These are phyloP conservation scores for Megaceryle alcyon DNA, from an alignment of 2,797 vertebrate genomes.

Conservation along the genomic window DNA sequence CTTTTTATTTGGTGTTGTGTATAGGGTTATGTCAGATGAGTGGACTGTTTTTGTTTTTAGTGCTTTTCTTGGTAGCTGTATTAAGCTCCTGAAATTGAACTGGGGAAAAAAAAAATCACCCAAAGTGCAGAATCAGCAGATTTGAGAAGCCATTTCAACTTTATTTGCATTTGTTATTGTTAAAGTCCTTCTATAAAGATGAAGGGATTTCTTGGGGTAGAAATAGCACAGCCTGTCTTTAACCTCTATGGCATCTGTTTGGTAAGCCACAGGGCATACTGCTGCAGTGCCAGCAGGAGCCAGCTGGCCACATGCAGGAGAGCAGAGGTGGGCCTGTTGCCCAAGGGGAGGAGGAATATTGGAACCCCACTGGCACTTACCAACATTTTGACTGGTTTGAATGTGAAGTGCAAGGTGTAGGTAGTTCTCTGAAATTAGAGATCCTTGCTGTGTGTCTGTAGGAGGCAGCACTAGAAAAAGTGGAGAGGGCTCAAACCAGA, in stretches of 20 bases:
- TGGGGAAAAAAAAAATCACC: background rate
- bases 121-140: background rate
- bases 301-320: background rate
- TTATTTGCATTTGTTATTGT: fast-evolving
- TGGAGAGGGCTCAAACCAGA: background rate
- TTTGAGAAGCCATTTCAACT: background rate
- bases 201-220: background rate
- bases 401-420: background rate
- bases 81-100: background rate
- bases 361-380: background rate
- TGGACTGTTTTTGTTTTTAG: background rate
- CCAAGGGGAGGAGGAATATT: fast-evolving
- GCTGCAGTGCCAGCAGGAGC: background rate
- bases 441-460: background rate
- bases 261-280: background rate
- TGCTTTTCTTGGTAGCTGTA: background rate
- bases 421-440: background rate
- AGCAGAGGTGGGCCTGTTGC: background rate
- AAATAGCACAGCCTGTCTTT: background rate
- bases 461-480: background rate
- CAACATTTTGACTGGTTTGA: background rate
- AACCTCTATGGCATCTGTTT: background rate
- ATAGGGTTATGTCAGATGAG: background rate
- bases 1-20: background rate
- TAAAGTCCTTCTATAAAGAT: background rate